Conservation (phyloP, 2,888 invertebrate genomes). For the Nomada hirtipes region DNA sequence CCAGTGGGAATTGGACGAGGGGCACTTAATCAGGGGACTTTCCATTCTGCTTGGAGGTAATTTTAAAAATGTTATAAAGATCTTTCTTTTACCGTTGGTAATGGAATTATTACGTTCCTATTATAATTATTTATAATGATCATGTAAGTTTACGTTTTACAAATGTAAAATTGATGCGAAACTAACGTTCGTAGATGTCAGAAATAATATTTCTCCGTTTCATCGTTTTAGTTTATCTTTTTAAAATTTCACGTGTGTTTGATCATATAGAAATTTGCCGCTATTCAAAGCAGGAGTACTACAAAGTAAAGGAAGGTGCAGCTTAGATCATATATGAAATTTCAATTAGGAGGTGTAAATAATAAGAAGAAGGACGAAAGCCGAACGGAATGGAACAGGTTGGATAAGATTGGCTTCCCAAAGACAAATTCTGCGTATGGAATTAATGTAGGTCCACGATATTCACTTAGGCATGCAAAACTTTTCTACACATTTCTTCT, state of each 20-base stretch:
- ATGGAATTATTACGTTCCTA: too few species aligned
- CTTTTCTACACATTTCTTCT: too few species aligned
- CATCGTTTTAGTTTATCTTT: not conserved
- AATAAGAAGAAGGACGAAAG: slow-evolving; percentile 22
- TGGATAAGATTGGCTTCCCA: not conserved
- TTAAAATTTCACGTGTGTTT: not conserved
- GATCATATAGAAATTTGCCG: not conserved
- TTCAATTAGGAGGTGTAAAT: slow-evolving; percentile 45
- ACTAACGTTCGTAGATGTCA: too few species aligned
- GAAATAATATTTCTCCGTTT: not conserved
- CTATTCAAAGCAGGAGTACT: slow-evolving; percentile 8
- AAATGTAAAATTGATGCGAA: not conserved
- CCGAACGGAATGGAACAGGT: slow-evolving; percentile 9
- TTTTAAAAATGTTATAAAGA: too few species aligned
- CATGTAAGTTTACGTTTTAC: too few species aligned
- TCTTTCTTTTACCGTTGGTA: too few species aligned
- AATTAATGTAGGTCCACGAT: not conserved
- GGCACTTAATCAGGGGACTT: too few species aligned
- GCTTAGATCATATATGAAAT: slow-evolving; percentile 31
- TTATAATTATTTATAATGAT: too few species aligned
- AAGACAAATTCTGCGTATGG: not conserved
- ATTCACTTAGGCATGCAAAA: not conserved
- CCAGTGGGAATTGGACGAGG: too few species aligned
- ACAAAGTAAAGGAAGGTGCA: slow-evolving; percentile 41
- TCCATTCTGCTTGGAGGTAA: too few species aligned